Evolutionary conservation across 2,797 vertebrate species (phyloP).

Genomic region (Enteromius afrohamiltoni): DNA sequence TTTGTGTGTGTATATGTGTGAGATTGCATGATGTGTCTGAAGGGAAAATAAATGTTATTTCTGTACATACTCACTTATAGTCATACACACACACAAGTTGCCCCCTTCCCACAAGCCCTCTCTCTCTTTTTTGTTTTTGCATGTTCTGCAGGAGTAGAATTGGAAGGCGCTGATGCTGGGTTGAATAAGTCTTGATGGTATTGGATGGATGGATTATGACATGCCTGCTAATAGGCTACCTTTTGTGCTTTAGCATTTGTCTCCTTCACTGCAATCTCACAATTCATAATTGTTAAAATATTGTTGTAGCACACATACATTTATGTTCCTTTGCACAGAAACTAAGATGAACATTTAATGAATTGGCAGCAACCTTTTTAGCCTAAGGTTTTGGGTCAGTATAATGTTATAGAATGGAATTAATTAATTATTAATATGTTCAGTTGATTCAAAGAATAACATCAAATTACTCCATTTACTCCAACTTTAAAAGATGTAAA

Average conservation of each 20-base stretch:
- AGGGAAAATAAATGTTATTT: slow-evolving; percentile 45
- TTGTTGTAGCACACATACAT: neutral
- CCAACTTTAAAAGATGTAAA: neutral
- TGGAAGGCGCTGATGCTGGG: slow-evolving; percentile 8
- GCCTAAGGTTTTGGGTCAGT: neutral
- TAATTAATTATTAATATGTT: neutral
- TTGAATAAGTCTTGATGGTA: slow-evolving; percentile 6
- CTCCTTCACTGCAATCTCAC: neutral
- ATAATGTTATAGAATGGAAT: neutral
- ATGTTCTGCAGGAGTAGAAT: slow-evolving; percentile 13
- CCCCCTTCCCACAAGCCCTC: neutral
- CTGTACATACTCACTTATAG: slow-evolving; percentile 8
- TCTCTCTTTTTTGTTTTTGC: slow-evolving; percentile 34
- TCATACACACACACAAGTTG: slow-evolving; percentile 11
- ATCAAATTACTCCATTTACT: neutral
- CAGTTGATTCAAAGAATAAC: neutral
- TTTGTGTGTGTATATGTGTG: slow-evolving; percentile 29
- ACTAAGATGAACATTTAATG: neutral
- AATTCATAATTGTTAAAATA: neutral
- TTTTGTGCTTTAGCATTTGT: neutral
- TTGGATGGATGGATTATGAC: neutral
- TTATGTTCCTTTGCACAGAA: neutral
- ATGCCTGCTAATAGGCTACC: neutral
- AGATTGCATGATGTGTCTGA: slow-evolving; percentile 33
- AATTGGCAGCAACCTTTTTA: neutral